phyloP scores from a whole-genome alignment of 2,888 invertebrate species.

The Thyatira batis region DNA sequence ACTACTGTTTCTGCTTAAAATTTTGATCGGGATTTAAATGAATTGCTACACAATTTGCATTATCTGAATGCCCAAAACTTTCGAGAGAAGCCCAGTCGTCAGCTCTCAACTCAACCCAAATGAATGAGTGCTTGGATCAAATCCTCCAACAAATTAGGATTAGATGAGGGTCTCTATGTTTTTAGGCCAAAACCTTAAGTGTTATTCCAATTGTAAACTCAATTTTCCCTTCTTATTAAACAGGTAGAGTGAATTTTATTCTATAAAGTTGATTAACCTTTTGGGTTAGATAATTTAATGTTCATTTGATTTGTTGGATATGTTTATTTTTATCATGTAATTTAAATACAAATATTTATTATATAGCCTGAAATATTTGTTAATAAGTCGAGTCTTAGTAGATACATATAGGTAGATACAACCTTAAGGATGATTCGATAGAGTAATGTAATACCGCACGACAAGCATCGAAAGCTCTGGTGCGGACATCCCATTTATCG shows the following conservation, averaged over 20 bases:
- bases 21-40: background rate
- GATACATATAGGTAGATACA: constrained; percentile 16
- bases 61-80: constrained; percentile 31
- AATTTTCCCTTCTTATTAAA: constrained; percentile 42
- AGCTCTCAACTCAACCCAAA: constrained; percentile 43
- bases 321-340: too few relatives aligned
- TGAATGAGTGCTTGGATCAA: constrained; percentile 53
- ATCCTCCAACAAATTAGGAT: constrained; percentile 71
- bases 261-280: constrained; percentile 12
- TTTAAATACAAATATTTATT: constrained; percentile 5
- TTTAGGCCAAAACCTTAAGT: constrained; percentile 60
- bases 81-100: constrained; percentile 25
- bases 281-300: background rate
- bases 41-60: constrained; percentile 13
- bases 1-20: too few relatives aligned
- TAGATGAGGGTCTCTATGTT: constrained; percentile 62
- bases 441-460: constrained; percentile 15
- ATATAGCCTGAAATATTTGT: too few relatives aligned
- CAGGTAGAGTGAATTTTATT: constrained; percentile 36
- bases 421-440: constrained; percentile 25
- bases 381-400: too few relatives aligned
- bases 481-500: constrained; percentile 46
- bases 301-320: background rate
- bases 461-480: constrained; percentile 27
- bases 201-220: constrained; percentile 60